Base-by-base conservation (phyloP, 2,113 vertebrate species). In the Nycticebus coucang region DNA sequence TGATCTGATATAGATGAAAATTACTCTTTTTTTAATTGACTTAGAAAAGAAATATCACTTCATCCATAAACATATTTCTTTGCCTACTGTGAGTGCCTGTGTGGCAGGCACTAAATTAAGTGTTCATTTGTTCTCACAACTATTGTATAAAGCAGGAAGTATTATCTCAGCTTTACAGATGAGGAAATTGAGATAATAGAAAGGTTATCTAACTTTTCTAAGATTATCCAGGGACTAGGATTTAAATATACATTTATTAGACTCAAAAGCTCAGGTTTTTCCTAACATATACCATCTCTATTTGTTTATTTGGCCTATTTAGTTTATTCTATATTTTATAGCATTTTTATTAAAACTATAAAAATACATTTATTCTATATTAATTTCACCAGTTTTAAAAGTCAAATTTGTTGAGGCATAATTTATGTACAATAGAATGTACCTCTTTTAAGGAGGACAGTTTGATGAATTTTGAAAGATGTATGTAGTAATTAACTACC, bases 61-160 rank as follows among this genome's bases (percentile, higher is more conserved):
- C 35, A 57, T 87, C 55, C 64, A 35, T 75, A 79, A 93, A 50
- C 10, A 75, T 79, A 74, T 87, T 88, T 8, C 50, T 89, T 94
- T 94, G 41, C 59, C 33, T 87, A 35, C 30, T 69, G 0, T 74
- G 66, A 74, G 21, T 55, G 3, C 22, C 19, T 89, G 2, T 83
- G 26, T 79, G 21, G 10, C 30, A 33, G 83, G 62, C 83, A 87
- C 41, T 77, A 84, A 84, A 72, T 77, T 71, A 68, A 71, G 18
- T 68, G 14, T 90, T 60, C 21, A 57, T 35, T 93, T 91, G 74
- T 28, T 87, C 72, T 75, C 93, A 60, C 35, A 87, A 55, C 93
- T 89, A 74, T 75, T 85, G 69, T 74, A 50, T 95, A 30, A 94
- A 94, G n/a, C 89, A 75, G 75, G 85, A 62, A 3, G 24, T 82